Base-by-base conservation (phyloP, 2,797 vertebrate genomes). In the Scleropages formosus region DNA sequence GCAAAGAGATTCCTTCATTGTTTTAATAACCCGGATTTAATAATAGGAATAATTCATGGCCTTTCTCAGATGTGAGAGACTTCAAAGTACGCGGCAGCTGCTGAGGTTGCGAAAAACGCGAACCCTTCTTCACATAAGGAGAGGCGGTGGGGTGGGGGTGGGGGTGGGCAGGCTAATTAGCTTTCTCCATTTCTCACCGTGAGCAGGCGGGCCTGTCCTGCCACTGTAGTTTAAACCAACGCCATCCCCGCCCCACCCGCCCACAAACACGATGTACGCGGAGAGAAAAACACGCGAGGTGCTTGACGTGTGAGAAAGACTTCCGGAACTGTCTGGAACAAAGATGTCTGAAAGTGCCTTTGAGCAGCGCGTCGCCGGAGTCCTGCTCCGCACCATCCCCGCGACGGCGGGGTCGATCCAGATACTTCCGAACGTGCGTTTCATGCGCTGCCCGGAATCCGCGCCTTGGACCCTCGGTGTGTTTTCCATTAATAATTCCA, bases 1-100 rank as follows among this genome's bases (percentile, higher is more conserved):
- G 47, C n/a, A 72, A 75, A 80, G 72, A 24, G 73, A 65, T 64
- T 26, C 67, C 65, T 47, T 75, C 77, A 70, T 75, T 74, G 66
- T 78, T 74, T 76, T 73, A 59, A 73, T 83, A 81, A 83, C 80
- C 77, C 66, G 72, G 47, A 71, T 81, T 72, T 78, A 61, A 80
- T 77, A 69, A 79, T 78, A 69, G 27, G 83, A 85, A 85, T 81
- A 83, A 81, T 85, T 82, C 78, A 84, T 84, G 77, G 13, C 49
- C 75, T 64, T 80, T 80, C 77, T 77, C 72, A 63, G 76, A 78
- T 79, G 63, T 75, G 67, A 77, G 72, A 73, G 65, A 75, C 78
- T 81, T 84, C 82, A 84, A 84, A 80, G 81, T 73, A 61, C 58
- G 61, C 18, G 61, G 22, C n/a, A 64, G 59, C 47, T 81, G 78